Evolutionary conservation across 2,888 invertebrate species (phyloP).

Genomic region (Drosophila tanythrix): DNA sequence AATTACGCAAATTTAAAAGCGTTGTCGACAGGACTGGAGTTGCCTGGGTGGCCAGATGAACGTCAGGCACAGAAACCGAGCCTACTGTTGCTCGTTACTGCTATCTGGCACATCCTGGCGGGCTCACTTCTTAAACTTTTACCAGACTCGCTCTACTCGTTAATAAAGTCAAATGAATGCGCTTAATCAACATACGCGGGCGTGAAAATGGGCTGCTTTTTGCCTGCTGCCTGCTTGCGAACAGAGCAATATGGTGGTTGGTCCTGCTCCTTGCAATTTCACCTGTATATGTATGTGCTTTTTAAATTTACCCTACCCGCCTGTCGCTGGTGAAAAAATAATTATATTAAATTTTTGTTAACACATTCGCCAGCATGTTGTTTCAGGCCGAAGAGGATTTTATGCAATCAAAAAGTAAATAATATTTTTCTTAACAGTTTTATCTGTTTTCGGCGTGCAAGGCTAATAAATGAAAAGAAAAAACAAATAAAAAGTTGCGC

Average conservation of each 20-base stretch:
- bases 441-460: conserved; percentile 58
- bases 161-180: conserved; percentile 80
- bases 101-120: conserved; percentile 25
- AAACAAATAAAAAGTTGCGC: conserved; percentile 31
- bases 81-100: conserved; percentile 19
- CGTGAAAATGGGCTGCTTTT: not conserved
- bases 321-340: conserved; percentile 55
- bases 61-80: conserved; percentile 26
- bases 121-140: conserved; percentile 52
- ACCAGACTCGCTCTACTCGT: conserved; percentile 39
- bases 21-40: conserved; percentile 19
- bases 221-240: conserved; percentile 6
- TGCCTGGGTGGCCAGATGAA: conserved; percentile 44
- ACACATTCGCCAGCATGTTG: conserved; percentile 34
- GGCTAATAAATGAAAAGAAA: conserved; percentile 43
- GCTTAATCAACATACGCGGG: conserved; percentile 74
- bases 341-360: conserved; percentile 53
- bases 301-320: conserved; percentile 35
- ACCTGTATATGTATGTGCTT: conserved; percentile 43
- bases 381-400: conserved; percentile 28
- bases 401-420: conserved; percentile 65
- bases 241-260: conserved; percentile 22
- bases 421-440: conserved; percentile 58
- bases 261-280: conserved; percentile 26
- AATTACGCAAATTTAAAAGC: conserved; percentile 68